phyloP scores from a whole-genome alignment of 2,113 vertebrate species.

The Rhabdornis inornatus region DNA sequence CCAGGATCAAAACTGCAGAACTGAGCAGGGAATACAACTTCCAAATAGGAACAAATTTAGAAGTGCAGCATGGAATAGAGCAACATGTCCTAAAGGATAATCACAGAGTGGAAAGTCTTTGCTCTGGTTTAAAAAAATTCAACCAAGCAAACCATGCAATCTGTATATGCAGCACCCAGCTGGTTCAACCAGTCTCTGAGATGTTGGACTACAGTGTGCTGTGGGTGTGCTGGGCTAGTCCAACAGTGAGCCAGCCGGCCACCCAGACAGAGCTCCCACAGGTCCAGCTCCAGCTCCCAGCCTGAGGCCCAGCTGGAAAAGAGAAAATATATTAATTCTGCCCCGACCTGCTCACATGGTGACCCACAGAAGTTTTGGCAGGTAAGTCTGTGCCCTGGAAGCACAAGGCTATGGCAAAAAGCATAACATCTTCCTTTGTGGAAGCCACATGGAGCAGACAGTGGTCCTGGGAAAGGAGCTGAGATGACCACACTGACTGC shows the following conservation, averaged over 20 bases:
- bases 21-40: background rate
- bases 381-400: background rate
- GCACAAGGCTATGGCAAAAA: background rate
- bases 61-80: constrained; percentile 11
- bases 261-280: background rate
- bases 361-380: background rate
- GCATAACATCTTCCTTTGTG: fast-evolving
- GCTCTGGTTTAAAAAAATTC: background rate
- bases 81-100: background rate
- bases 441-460: background rate
- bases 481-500: background rate
- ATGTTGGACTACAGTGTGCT: background rate
- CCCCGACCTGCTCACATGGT: fast-evolving
- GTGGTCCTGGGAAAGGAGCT: background rate
- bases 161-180: background rate
- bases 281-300: background rate
- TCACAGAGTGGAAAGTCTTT: background rate
- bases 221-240: background rate
- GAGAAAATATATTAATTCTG: background rate
- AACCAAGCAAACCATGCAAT: background rate
- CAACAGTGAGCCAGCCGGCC: fast-evolving
- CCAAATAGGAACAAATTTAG: background rate
- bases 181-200: background rate
- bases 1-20: background rate
- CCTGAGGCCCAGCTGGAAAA: background rate